phyloP scores from a whole-genome alignment of 2,797 vertebrate genomes.

The Geranospiza caerulescens region DNA sequence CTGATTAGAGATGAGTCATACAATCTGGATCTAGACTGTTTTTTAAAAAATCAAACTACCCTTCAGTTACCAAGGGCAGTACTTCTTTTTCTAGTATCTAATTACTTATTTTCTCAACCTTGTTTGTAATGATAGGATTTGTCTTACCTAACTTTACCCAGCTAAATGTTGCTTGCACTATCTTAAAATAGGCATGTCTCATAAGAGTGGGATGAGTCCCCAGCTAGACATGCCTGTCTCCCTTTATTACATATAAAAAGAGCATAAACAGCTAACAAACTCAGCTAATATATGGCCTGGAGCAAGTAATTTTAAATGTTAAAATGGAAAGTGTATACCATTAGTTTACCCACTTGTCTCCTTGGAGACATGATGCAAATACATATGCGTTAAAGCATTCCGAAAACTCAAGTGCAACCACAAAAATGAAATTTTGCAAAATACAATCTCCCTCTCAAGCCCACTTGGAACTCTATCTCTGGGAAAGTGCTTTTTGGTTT shows the following conservation, averaged over 20 bases:
- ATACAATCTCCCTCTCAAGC: neutral
- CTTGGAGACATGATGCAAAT: conserved; percentile 4
- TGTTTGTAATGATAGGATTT: neutral
- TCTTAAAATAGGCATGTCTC: conserved; percentile 13
- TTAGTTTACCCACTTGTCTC: conserved; percentile 18
- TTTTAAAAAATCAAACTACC: neutral
- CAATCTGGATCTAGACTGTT: neutral
- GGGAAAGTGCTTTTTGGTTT: neutral
- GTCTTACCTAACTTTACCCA: conserved; percentile 28
- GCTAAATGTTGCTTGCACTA: neutral
- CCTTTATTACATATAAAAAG: neutral
- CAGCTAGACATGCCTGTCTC: conserved; percentile 7
- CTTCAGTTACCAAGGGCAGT: neutral
- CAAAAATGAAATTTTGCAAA: neutral
- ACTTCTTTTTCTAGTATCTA: neutral
- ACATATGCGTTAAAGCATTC: neutral
- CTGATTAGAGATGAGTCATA: neutral
- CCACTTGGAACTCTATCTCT: neutral
- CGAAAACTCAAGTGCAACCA: neutral
- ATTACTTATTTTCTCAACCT: conserved; percentile 10
- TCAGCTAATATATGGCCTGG: conserved; percentile 1
- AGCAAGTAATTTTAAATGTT: conserved; percentile 41
- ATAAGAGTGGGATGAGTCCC: conserved; percentile 8
- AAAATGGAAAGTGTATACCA: neutral
- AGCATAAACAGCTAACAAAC: conserved; percentile 23